Conservation (phyloP, 2,797 vertebrate genomes). For the Poliocrania exsul region DNA sequence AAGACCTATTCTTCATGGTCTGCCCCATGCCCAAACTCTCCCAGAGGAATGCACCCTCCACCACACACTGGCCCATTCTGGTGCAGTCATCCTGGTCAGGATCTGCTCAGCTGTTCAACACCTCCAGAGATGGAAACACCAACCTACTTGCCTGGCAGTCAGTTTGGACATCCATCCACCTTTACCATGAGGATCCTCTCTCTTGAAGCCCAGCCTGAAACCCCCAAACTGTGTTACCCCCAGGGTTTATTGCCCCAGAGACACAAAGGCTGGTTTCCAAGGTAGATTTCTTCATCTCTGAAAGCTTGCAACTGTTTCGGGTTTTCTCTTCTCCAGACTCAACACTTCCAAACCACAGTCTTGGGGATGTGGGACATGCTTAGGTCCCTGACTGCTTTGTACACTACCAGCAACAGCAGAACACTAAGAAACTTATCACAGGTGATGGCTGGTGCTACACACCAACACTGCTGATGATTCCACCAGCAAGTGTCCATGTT, state of each 20-base stretch:
- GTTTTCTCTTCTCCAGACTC: background rate
- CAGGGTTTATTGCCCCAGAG: background rate
- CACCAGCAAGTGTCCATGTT: fast-evolving
- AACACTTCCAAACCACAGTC: fast-evolving
- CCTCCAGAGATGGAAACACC: background rate
- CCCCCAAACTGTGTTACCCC: background rate
- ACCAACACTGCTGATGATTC: background rate
- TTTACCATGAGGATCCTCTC: background rate
- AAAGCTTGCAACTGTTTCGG: background rate
- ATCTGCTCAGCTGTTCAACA: background rate
- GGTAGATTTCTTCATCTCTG: background rate
- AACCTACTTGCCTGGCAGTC: background rate
- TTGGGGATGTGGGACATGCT: background rate
- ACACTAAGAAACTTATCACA: background rate
- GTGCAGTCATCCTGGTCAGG: background rate
- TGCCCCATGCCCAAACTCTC: background rate
- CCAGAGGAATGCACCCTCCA: background rate
- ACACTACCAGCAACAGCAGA: background rate
- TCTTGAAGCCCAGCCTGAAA: background rate
- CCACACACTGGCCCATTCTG: background rate
- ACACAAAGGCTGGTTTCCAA: background rate
- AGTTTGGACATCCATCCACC: background rate
- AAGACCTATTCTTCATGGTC: fast-evolving
- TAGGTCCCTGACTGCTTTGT: background rate
- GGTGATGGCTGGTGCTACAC: background rate